Base-by-base conservation (phyloP, 2,113 vertebrate species). In the Ictalurus furcatus region DNA sequence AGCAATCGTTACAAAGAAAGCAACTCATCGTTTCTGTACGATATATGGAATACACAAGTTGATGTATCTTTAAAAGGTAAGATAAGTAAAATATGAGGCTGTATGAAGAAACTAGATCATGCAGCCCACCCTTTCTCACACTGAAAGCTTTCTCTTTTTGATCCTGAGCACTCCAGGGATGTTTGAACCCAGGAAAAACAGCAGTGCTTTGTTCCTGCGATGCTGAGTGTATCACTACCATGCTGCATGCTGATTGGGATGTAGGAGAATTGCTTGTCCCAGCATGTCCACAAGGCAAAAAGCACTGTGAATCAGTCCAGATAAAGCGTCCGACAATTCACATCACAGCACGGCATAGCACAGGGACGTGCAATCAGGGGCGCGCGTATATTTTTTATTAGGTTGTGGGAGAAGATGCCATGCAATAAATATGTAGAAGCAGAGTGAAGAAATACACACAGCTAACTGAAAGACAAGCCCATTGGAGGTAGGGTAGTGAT, bases 381-480 rank as follows among this genome's bases (percentile, higher is more conserved):
- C 40, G 80, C 84, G 80, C 58, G 86, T 90, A 84, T 73, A 86
- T 90, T 89, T 86, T 91, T 87, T 25, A 87, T 89, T 71, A 89
- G 56, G 83, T 69, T 65, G 78, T 56, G 40, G 52, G 82, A 88
- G 30, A 48, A 85, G 69, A 79, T 52, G 28, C 30, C 40, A 69
- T 19, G 14, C 11, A 61, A 30, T 23, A 86, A 84, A 34, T 85
- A 67, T 56, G 61, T 17, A 37, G 69, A 81, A 81, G 6, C 6
- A 30, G 1, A 79, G 76, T 16, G 12, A 81, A 3, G 21, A n/a
- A 69, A 90, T 37, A 73, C 48, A 71, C 69, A 69, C 65, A 84
- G 25, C 71, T 48, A 74, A 21, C 34, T 40, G 69, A 88, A 48
- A 85, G 6, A 73, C 71, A 80, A 88, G 71, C 67, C 63, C 37